Evolutionary conservation across 1,140 invertebrate species (phyloP), one percentile per base, ranked within the genome.

Genomic region (Dendroctonus valens): DNA sequence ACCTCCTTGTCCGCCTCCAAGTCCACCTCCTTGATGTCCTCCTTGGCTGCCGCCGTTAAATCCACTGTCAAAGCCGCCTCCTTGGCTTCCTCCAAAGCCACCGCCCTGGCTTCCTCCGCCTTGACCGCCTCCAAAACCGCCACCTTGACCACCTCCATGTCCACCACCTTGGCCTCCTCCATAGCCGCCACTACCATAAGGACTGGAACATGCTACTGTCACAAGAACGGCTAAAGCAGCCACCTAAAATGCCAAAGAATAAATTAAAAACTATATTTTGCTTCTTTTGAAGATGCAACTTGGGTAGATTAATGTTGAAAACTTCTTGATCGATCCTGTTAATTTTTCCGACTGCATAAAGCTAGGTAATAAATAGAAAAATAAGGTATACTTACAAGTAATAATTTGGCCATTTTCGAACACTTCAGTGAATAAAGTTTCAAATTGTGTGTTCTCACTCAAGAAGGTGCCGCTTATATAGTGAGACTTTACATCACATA

Each of bases 91-190:
- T 1, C 59, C 59, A 52, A 62, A 62, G 2, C 59, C 59, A 15
- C 54, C 53, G 41, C 55, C 46, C 26, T 49, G 42, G 41, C 38
- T 15, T 42, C 38, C 44, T 11, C 42, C 63, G 42, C 51, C 41
- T 9, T 63, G 51, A 40, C 52, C 61, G 42, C 61, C 52, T 26
- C 61, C 51, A 54, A 63, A 63, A 52, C 39, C 49, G 15, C 60
- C 60, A 39, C 49, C 60, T 7, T 60, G 59, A 40, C 44, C 48
- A 49, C 59, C 44, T 39, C 53, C 53, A 15, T 39, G 8, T 37
- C 59, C 44, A 40, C 60, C 60, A 41, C 11, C 12, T 5, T 51
- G 50, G 50, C 15, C 5, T 15, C 46, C 58, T 38, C 12, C 8
- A 44, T 38, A 8, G 41, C 14, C 14, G 5, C 58, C 44, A 49